These are phyloP conservation scores for Synanceia verrucosa DNA, from an alignment of 2,797 vertebrate genomes.

Conservation along the genomic window DNA sequence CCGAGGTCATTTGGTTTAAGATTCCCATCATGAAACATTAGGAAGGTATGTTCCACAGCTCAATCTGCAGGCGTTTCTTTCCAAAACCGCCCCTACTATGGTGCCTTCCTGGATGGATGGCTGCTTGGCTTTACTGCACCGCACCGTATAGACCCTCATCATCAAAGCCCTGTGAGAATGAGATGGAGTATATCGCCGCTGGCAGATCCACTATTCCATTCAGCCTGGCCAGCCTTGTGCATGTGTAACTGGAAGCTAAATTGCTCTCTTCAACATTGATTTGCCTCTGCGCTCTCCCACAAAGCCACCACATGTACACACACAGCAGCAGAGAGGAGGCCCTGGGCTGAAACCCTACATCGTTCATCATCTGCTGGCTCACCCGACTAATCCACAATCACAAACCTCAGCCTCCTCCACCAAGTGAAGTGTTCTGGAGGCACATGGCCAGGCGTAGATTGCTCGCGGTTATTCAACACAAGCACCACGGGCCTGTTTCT, in stretches of 20 bases:
- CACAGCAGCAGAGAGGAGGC: slow-evolving; percentile 49
- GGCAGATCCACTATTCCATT: slow-evolving; percentile 68
- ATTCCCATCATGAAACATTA: slow-evolving; percentile 74
- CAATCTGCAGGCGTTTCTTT: slow-evolving; percentile 63
- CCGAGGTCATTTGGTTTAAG: slow-evolving; percentile 58
- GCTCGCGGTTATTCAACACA: slow-evolving; percentile 56
- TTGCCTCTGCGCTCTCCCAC: slow-evolving; percentile 64
- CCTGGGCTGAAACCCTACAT: slow-evolving; percentile 64
- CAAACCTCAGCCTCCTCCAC: slow-evolving; percentile 67
- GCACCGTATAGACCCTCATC: slow-evolving; percentile 57
- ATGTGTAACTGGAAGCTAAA: slow-evolving; percentile 72
- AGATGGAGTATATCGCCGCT: slow-evolving; percentile 60
- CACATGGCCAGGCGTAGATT: slow-evolving; percentile 59
- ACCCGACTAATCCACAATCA: slow-evolving; percentile 66
- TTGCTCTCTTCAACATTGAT: slow-evolving; percentile 69
- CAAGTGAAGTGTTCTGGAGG: slow-evolving; percentile 64
- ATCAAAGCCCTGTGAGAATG: slow-evolving; percentile 61
- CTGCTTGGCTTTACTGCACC: slow-evolving; percentile 41
- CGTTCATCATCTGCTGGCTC: slow-evolving; percentile 77
- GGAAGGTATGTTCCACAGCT: slow-evolving; percentile 72
- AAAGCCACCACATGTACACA: slow-evolving; percentile 62
- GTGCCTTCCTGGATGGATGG: slow-evolving; percentile 62
- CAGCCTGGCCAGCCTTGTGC: slow-evolving; percentile 55
- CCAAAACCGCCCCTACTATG: slow-evolving; percentile 71
- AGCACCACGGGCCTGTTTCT: slow-evolving; percentile 41